phyloP scores from a whole-genome alignment of 1,140 invertebrate genomes.

The Acromyrmex charruanus region DNA sequence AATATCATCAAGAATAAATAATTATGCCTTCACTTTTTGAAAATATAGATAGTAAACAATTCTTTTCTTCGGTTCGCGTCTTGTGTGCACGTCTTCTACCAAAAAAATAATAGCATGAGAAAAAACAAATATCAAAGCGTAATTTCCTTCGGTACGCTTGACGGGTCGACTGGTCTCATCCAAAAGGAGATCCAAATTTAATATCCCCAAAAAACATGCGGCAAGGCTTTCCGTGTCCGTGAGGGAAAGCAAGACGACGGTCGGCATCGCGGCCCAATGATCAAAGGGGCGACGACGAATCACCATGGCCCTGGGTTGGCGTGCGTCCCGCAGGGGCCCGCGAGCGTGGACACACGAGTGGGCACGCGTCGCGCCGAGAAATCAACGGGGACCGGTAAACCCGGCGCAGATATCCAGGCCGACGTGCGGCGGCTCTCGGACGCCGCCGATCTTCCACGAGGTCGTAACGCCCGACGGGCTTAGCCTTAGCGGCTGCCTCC shows the following conservation, averaged over 20 bases:
- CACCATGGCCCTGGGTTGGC: slow-evolving; percentile 45
- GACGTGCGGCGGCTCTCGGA: slow-evolving; percentile 40
- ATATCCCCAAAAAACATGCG: slow-evolving; percentile 37
- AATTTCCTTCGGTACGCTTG: slow-evolving; percentile 39
- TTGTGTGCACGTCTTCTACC: background rate
- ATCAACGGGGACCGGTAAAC: slow-evolving; percentile 72
- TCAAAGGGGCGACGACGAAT: slow-evolving; percentile 61
- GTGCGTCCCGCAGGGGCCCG: slow-evolving; percentile 44
- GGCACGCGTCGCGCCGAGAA: slow-evolving; percentile 81
- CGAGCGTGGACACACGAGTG: slow-evolving; percentile 79
- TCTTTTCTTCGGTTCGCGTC: background rate
- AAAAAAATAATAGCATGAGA: background rate
- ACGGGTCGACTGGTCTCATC: slow-evolving; percentile 3
- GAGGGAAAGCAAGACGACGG: slow-evolving; percentile 52
- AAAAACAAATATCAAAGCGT: slow-evolving; percentile 45
- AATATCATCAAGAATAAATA: background rate
- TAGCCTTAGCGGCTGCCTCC: slow-evolving; percentile 55
- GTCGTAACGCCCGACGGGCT: slow-evolving; percentile 61
- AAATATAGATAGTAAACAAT: background rate
- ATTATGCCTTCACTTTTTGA: background rate
- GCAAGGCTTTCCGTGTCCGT: slow-evolving; percentile 31
- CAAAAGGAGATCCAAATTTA: slow-evolving; percentile 41
- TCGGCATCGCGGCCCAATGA: slow-evolving; percentile 60
- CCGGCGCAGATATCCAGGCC: slow-evolving; percentile 58
- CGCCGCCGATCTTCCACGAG: slow-evolving; percentile 62